A percentile compares a stretch with the other conserved stretches of the same genome.
Evolutionary conservation across 2,113 vertebrate species (phyloP).

Genomic region (Isichthys henryi): DNA sequence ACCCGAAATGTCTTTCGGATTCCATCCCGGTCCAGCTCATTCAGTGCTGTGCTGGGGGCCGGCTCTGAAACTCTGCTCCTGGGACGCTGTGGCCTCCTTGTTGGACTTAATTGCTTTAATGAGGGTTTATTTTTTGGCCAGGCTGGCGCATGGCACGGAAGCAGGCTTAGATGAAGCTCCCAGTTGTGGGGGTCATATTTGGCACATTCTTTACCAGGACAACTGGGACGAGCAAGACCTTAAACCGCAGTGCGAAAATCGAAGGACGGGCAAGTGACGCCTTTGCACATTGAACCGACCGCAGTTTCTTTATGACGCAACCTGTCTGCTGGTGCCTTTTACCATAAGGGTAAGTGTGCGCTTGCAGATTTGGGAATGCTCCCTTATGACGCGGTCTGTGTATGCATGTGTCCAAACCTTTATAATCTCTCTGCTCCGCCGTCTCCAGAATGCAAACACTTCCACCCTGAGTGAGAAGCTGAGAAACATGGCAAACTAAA

Average conservation of each 20-base stretch:
- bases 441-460: background rate
- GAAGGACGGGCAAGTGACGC: background rate
- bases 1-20: background rate
- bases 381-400: background rate
- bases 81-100: background rate
- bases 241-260: background rate
- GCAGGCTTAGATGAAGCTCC: background rate
- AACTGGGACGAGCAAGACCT: background rate
- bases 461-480: background rate
- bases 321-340: background rate
- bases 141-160: background rate
- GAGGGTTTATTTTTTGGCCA: background rate
- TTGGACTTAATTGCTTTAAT: background rate
- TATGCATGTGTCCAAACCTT: background rate
- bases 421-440: background rate
- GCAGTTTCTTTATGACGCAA: background rate
- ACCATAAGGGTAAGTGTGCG: background rate
- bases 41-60: background rate
- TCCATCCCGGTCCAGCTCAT: background rate
- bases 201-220: background rate
- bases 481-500: background rate
- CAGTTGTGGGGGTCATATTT: background rate
- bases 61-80: background rate
- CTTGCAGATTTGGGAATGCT: background rate
- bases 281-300: background rate